A percentile compares a stretch with the other conserved stretches of the same genome.
These are phyloP conservation scores for Ochropacha duplaris DNA, from an alignment of 2,888 invertebrate species.

Conservation along the genomic window DNA sequence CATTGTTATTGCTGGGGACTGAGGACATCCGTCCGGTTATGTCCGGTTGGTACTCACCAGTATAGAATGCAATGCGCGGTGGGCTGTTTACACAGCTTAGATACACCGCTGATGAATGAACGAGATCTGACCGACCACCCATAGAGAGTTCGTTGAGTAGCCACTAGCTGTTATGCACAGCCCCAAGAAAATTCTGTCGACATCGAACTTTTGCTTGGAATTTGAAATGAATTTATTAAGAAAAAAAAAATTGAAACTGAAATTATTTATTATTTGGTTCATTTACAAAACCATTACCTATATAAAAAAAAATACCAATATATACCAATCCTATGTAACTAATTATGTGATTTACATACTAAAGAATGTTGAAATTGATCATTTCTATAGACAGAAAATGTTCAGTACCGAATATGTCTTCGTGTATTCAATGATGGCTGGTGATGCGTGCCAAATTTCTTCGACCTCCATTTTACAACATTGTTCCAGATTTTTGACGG, in stretches of 20 bases:
- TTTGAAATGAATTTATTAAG: too few relatives aligned
- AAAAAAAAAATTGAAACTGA: too few relatives aligned
- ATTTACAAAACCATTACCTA: too few relatives aligned
- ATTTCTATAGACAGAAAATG: too few relatives aligned
- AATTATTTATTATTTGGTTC: too few relatives aligned
- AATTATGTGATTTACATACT: too few relatives aligned
- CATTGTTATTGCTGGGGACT: slow-evolving; percentile 28
- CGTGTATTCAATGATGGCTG: slow-evolving; percentile 40
- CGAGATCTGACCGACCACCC: slow-evolving; percentile 69
- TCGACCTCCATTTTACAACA: slow-evolving; percentile 66
- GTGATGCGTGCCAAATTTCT: slow-evolving; percentile 72
- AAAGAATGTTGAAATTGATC: too few relatives aligned
- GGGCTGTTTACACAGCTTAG: slow-evolving; percentile 62
- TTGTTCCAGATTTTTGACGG: slow-evolving; percentile 72
- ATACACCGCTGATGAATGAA: slow-evolving; percentile 51
- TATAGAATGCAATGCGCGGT: slow-evolving; percentile 34
- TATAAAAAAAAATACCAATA: too few relatives aligned
- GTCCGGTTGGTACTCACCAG: slow-evolving; percentile 45
- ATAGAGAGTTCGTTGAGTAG: slow-evolving; percentile 59
- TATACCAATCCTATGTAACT: too few relatives aligned
- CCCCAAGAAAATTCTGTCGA: slow-evolving; percentile 39
- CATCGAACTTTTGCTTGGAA: not conserved
- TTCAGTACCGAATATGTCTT: slow-evolving; percentile 20
- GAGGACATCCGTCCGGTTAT: slow-evolving; percentile 72
- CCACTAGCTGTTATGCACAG: slow-evolving; percentile 41